Evolutionary conservation across 2,888 invertebrate genomes (phyloP), one percentile per base, ranked within the genome.

Genomic region (Netelia melanura): DNA sequence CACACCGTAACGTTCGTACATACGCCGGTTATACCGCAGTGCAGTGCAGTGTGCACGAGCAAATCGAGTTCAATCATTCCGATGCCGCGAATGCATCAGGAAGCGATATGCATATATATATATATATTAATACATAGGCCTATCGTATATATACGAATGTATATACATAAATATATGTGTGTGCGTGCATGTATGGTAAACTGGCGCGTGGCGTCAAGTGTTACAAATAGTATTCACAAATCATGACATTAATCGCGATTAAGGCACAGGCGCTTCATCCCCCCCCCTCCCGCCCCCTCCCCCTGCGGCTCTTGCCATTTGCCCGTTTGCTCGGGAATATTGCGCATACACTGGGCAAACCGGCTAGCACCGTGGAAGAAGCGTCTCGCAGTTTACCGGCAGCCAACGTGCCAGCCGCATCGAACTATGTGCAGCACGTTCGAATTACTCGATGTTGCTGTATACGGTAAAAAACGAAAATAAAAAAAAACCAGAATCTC

Each of bases 201-300:
- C 30, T 21, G 11, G 30, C 62, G 52, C 48, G 25, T 11, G 11
- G 56, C 70, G 76, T 82, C 82, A 77, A 82, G 82, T 82, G 76
- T 82, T 77, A 82, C 76, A 71, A 71, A 82, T 82, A 76, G 82
- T 77, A 71, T 65, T 82, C 82, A 82, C 82, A 82, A 82, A 82
- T 82, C 82, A 82, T 48, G 71, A 76, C 43, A 82, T 82, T 82
- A 82, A 76, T 77, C 54, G 65, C 76, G 76, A 82, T 82, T 77
- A 82, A 82, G 76, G 75, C 75, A 68, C 68, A 74, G 67, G 67
- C 75, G 75, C 68, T 70, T 54, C 75, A 23, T n/a, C 9, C 30
- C 38, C 10, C 61, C 21, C 56, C 2, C 14, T 9, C 14, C 21
- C 48, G 30, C 48, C 30, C 54, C 30, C 52, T 52, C 64, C 21